Evolutionary conservation across 1,140 invertebrate genomes (phyloP).

Genomic region (Pogonognathellus flavescens): DNA sequence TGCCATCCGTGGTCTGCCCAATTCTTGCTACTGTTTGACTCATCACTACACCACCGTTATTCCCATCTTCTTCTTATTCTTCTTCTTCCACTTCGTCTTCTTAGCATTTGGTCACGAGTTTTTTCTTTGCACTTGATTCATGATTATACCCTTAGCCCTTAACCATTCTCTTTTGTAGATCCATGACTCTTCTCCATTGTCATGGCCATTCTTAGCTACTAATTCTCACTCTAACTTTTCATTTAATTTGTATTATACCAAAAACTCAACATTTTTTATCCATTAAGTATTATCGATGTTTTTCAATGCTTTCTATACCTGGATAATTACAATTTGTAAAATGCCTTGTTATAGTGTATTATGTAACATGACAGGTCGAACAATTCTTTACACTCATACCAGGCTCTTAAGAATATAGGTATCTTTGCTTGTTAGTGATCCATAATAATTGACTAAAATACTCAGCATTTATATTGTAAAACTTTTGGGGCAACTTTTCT

Average conservation of each 20-base stretch:
- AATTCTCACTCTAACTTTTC: conserved; percentile 10
- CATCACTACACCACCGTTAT: conserved; percentile 39
- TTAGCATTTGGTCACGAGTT: conserved; percentile 61
- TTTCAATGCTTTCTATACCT: no score
- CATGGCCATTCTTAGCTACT: conserved; percentile 29
- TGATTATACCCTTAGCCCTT: conserved; percentile 10
- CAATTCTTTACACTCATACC: no score
- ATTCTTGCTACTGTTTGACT: conserved; percentile 63
- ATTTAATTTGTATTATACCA: conserved; percentile 8
- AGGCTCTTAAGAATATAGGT: no score
- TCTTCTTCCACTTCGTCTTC: conserved; percentile 19
- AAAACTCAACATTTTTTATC: no score
- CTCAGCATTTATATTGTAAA: no score
- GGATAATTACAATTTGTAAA: no score
- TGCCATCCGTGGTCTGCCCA: conserved; percentile 51
- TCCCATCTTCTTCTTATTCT: background rate
- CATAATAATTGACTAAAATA: no score
- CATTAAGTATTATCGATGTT: no score
- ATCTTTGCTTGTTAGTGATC: no score
- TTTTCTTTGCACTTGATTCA: conserved; percentile 37
- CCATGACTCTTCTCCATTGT: conserved; percentile 7
- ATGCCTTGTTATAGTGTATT: no score
- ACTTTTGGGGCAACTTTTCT: no score
- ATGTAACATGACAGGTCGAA: no score
- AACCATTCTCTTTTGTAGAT: conserved; percentile 26